A percentile compares a stretch with the other conserved stretches of the same genome.
These are phyloP conservation scores for Melanargia galathea DNA, from an alignment of 2,888 invertebrate species.

Conservation along the genomic window DNA sequence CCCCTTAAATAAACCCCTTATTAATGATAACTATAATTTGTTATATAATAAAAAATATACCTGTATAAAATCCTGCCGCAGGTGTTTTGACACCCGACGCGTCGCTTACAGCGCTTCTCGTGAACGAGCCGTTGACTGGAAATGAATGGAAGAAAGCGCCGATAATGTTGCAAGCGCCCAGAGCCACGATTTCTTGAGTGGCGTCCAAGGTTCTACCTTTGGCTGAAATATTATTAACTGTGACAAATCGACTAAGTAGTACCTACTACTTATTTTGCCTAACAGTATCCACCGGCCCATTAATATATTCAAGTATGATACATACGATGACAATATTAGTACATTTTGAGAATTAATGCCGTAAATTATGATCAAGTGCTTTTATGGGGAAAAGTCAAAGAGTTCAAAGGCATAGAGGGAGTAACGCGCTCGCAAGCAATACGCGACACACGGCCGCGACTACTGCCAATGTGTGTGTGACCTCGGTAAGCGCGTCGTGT, in stretches of 20 bases:
- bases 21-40: too few relatives aligned
- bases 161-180: slow-evolving; percentile 88
- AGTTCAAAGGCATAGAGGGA: too few relatives aligned
- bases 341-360: too few relatives aligned
- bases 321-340: not conserved
- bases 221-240: slow-evolving; percentile 72
- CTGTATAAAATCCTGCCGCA: slow-evolving; percentile 87
- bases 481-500: too few relatives aligned
- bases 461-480: too few relatives aligned
- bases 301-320: not conserved
- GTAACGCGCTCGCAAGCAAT: too few relatives aligned
- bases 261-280: slow-evolving; percentile 44
- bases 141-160: slow-evolving; percentile 90
- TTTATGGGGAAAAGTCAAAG: too few relatives aligned
- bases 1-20: too few relatives aligned
- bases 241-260: slow-evolving; percentile 49
- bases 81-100: slow-evolving; percentile 90
- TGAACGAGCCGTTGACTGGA: slow-evolving; percentile 89
- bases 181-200: slow-evolving; percentile 90
- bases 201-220: slow-evolving; percentile 87
- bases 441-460: too few relatives aligned
- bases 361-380: not conserved
- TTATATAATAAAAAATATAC: slow-evolving; percentile 57
- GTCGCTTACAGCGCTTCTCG: slow-evolving; percentile 90
- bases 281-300: not conserved